Conservation (phyloP, 2,888 invertebrate genomes). For the Tenthredo scrophulariae region DNA sequence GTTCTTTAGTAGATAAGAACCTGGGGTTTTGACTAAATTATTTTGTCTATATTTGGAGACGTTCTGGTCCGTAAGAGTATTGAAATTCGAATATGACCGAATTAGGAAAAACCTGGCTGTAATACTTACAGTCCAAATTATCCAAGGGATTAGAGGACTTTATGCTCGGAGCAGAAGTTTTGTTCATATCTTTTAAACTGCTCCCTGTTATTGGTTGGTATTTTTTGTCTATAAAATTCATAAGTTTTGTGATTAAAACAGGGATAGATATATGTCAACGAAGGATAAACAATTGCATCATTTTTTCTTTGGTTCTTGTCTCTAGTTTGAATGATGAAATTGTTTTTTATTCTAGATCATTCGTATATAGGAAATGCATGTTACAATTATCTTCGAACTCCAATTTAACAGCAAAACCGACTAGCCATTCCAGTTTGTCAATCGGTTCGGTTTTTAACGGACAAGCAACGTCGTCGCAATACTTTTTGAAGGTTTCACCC, state of each 20-base stretch:
- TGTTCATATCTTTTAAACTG: constrained; percentile 79
- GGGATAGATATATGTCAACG: too few species aligned
- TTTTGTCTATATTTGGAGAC: too few species aligned
- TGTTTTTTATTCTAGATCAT: background rate
- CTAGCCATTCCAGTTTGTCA: constrained; percentile 91
- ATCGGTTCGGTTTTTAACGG: constrained; percentile 82
- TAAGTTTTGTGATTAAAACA: too few species aligned
- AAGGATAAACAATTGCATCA: constrained; percentile 30
- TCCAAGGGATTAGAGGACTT: constrained; percentile 91
- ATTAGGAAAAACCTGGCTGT: too few species aligned
- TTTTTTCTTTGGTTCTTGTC: background rate
- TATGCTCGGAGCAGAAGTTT: constrained; percentile 84
- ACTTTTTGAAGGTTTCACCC: constrained; percentile 86
- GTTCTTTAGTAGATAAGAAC: too few species aligned
- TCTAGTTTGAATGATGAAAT: background rate
- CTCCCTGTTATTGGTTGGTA: constrained; percentile 85
- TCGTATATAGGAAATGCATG: constrained; percentile 54
- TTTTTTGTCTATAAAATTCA: constrained; percentile 82
- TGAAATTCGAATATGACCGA: too few species aligned
- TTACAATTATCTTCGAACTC: constrained; percentile 91
- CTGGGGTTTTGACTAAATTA: too few species aligned
- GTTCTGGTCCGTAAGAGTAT: too few species aligned
- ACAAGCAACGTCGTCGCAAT: constrained; percentile 88
- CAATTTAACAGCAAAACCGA: constrained; percentile 90
- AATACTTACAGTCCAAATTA: constrained; percentile 90